phyloP scores from a whole-genome alignment of 2,113 vertebrate species.

The Chloropsis hardwickii region DNA sequence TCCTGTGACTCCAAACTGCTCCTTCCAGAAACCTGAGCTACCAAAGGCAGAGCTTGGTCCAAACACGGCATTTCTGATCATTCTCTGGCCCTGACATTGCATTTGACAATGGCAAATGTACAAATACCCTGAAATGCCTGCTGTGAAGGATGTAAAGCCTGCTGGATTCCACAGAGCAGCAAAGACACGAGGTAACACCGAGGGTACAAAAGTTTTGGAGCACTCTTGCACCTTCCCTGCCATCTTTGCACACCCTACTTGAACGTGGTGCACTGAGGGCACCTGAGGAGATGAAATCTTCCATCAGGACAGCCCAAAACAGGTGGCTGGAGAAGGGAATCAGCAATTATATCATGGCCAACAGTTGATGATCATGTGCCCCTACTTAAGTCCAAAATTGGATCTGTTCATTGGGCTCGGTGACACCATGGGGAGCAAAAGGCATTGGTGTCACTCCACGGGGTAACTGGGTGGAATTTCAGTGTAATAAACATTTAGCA shows the following conservation, averaged over 20 bases:
- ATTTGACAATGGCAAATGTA: neutral
- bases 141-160: rapidly evolving
- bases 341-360: neutral
- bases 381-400: neutral
- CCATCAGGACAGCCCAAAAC: neutral
- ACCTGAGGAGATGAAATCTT: neutral
- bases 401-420: neutral
- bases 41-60: neutral
- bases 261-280: neutral
- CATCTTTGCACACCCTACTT: neutral
- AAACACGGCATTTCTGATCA: neutral
- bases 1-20: neutral
- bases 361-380: neutral
- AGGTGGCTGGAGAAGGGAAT: neutral
- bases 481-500: neutral
- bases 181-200: rapidly evolving
- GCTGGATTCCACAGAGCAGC: neutral
- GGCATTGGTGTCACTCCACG: neutral
- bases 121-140: neutral
- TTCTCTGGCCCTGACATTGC: rapidly evolving
- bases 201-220: neutral
- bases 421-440: neutral
- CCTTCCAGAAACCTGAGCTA: neutral
- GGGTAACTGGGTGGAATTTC: neutral
- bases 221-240: neutral